phyloP scores from a whole-genome alignment of 30 jellyfish, hydroid and myxozoan species.

The Rhopilema esculentum region DNA sequence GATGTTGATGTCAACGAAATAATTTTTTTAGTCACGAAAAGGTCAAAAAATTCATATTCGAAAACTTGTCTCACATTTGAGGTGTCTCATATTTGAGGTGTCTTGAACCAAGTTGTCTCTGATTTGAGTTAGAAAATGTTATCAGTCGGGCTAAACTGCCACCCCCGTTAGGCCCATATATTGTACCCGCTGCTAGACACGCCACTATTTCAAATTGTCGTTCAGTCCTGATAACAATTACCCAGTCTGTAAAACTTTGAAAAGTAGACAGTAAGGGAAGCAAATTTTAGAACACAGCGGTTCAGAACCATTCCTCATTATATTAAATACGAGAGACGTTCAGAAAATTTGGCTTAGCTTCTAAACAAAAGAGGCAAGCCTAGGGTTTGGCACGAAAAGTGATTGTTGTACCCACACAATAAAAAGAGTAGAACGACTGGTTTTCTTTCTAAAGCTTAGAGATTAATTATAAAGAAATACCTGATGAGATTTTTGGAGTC shows the following conservation, averaged over 20 bases:
- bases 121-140: neutral
- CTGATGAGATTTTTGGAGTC: conserved; percentile 72
- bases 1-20: too few relatives aligned
- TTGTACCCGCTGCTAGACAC: neutral
- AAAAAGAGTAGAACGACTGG: neutral
- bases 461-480: neutral
- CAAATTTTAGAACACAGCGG: neutral
- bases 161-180: neutral
- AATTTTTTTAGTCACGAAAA: neutral
- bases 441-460: neutral
- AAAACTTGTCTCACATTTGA: too few relatives aligned
- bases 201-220: neutral
- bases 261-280: too few relatives aligned
- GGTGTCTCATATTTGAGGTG: too few relatives aligned
- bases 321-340: neutral
- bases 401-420: neutral
- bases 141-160: neutral
- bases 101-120: too few relatives aligned
- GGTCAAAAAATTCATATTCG: neutral
- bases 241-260: too few relatives aligned
- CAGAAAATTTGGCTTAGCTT: neutral
- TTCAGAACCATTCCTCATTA: neutral
- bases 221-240: too few relatives aligned
- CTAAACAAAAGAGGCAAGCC: neutral
- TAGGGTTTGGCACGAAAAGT: conserved; percentile 7